A percentile compares a stretch with the other conserved stretches of the same genome.
Conservation (phyloP, 2,113 vertebrate genomes). For the Corvus moneduloides region DNA sequence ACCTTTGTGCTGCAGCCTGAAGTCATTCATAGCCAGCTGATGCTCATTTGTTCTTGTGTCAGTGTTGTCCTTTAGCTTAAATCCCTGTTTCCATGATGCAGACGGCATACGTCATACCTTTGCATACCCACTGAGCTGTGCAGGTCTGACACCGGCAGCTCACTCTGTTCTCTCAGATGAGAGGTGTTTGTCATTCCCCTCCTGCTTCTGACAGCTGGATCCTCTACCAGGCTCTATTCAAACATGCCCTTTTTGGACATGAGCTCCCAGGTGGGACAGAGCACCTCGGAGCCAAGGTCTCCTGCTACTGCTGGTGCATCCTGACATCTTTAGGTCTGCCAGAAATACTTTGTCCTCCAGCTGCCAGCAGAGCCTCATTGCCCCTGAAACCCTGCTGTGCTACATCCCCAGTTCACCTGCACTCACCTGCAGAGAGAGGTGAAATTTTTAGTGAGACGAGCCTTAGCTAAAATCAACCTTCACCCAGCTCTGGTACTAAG, state of each 20-base stretch:
- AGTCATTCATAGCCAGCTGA: neutral
- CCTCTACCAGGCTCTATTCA: neutral
- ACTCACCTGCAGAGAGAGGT: neutral
- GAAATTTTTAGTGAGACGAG: neutral
- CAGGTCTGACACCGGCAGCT: neutral
- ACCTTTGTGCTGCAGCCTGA: neutral
- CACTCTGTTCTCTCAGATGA: neutral
- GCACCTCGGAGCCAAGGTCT: neutral
- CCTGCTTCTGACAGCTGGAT: neutral
- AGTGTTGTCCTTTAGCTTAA: neutral
- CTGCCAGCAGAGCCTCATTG: neutral
- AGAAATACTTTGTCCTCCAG: neutral
- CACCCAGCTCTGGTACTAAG: neutral
- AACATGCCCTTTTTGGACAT: neutral
- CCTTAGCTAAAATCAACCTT: neutral
- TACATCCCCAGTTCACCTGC: neutral
- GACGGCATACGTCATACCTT: neutral
- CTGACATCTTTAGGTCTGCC: neutral
- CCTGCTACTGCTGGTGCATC: neutral
- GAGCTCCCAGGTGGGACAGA: neutral
- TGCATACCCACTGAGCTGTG: neutral
- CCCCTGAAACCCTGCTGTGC: neutral
- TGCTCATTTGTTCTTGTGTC: neutral
- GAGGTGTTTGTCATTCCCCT: neutral
- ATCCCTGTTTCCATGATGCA: neutral